Evolutionary conservation across 2,888 invertebrate genomes (phyloP).

Genomic region (Brachynemurus nebulosus): DNA sequence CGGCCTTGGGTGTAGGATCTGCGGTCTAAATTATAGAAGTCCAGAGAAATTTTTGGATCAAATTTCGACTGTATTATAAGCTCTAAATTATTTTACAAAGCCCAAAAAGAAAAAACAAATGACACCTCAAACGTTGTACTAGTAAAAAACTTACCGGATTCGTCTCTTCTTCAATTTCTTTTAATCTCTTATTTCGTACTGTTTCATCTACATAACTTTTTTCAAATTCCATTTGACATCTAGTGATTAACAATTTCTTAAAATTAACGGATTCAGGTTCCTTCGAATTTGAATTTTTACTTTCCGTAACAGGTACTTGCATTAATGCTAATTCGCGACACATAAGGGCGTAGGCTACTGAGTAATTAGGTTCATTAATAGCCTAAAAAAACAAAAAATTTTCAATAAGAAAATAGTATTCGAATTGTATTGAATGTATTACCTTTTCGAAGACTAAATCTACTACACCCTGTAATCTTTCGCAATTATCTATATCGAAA

Average conservation of each 20-base stretch:
- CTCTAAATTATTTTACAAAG: too few relatives aligned
- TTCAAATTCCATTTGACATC: conserved; percentile 84
- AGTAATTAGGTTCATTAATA: conserved; percentile 88
- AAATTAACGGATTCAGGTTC: conserved; percentile 41
- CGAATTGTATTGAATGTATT: conserved; percentile 10
- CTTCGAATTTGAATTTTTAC: neutral
- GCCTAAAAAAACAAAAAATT: conserved; percentile 30
- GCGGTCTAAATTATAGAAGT: too few relatives aligned
- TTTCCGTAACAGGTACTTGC: conserved; percentile 39
- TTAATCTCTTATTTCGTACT: conserved; percentile 34
- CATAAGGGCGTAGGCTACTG: conserved; percentile 81
- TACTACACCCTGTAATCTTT: conserved; percentile 69
- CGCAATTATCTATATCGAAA: conserved; percentile 67
- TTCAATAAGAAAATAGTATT: neutral
- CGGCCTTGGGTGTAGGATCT: too few relatives aligned
- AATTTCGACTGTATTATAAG: too few relatives aligned
- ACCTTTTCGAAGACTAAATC: conserved; percentile 87
- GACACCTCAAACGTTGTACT: too few relatives aligned
- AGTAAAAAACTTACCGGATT: conserved; percentile 40
- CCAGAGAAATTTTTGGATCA: too few relatives aligned
- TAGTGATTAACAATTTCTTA: conserved; percentile 61
- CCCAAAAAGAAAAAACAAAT: too few relatives aligned
- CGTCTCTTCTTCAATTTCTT: conserved; percentile 40
- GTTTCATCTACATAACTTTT: conserved; percentile 61
- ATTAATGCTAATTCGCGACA: conserved; percentile 55